A percentile compares a stretch with the other conserved stretches of the same genome.
Evolutionary conservation across 2,888 invertebrate genomes (phyloP).

Genomic region (Limenitis camilla): DNA sequence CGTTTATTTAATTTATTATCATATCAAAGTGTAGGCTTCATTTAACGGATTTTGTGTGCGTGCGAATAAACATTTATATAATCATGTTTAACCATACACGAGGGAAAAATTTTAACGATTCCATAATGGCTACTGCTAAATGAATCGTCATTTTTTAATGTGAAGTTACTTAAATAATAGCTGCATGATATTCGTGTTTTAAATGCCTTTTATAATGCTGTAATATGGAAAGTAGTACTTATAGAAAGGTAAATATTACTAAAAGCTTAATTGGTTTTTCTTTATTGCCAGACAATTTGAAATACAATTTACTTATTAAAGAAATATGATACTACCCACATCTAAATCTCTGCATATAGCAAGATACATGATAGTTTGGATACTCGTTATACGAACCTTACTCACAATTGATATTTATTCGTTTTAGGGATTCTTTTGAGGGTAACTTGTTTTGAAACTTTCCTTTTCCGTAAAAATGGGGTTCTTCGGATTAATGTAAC

Average conservation of each 20-base stretch:
- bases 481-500: constrained; percentile 60
- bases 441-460: constrained; percentile 61
- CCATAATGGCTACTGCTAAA: constrained; percentile 47
- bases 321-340: constrained; percentile 50
- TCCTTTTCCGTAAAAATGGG: constrained; percentile 48
- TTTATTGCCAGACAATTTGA: too few relatives aligned
- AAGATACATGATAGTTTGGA: constrained; percentile 54
- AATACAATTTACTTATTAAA: constrained; percentile 8
- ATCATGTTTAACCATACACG: constrained; percentile 53
- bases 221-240: constrained; percentile 4
- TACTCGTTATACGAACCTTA: constrained; percentile 45
- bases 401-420: constrained; percentile 64
- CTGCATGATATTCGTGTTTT: constrained; percentile 18
- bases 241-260: background rate
- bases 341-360: constrained; percentile 49
- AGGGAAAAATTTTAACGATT: constrained; percentile 54
- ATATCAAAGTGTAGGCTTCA: constrained; percentile 66
- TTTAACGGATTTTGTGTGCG: constrained; percentile 58
- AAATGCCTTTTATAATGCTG: constrained; percentile 8
- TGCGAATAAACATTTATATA: constrained; percentile 61
- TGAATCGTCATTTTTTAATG: constrained; percentile 41
- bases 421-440: constrained; percentile 50
- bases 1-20: constrained; percentile 70
- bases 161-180: constrained; percentile 19
- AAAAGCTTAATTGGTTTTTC: too few relatives aligned